A percentile compares a stretch with the other conserved stretches of the same genome.
These are phyloP conservation scores for Hecatera dysodea DNA, from an alignment of 2,888 invertebrate species.

Conservation along the genomic window DNA sequence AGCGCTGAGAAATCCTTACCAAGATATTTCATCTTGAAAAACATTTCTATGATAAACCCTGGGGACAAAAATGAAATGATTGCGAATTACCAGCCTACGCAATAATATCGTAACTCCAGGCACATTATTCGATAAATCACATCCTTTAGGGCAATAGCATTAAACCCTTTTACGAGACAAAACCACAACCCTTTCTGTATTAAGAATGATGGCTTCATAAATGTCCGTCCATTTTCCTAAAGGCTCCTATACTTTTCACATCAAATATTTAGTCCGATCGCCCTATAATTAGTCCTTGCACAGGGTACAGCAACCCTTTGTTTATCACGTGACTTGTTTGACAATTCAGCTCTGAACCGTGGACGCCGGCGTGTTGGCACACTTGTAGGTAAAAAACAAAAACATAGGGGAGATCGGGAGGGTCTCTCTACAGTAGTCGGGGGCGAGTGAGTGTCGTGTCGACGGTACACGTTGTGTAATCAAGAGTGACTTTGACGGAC, in stretches of 20 bases:
- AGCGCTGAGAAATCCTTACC: neutral
- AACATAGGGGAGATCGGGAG: conserved; percentile 54
- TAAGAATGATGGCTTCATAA: conserved; percentile 41
- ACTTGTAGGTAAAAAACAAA: conserved; percentile 54
- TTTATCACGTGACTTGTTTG: conserved; percentile 63
- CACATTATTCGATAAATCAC: conserved; percentile 26
- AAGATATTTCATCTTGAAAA: neutral
- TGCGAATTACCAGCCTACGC: neutral
- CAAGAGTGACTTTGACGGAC: conserved; percentile 49
- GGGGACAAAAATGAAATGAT: neutral
- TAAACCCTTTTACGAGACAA: conserved; percentile 43
- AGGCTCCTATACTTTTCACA: conserved; percentile 48
- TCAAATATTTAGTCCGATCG: conserved; percentile 66
- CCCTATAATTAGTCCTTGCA: conserved; percentile 61
- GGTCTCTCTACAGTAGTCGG: conserved; percentile 57
- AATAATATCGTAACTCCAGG: conserved; percentile 28
- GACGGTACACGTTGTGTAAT: conserved; percentile 49
- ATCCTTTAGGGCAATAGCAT: conserved; percentile 26
- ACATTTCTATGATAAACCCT: neutral
- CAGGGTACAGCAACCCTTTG: conserved; percentile 62
- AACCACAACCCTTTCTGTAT: conserved; percentile 42
- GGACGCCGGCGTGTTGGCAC: conserved; percentile 46
- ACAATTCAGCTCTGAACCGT: conserved; percentile 63
- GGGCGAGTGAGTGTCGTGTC: conserved; percentile 45
- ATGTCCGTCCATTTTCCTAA: conserved; percentile 41